Conservation (phyloP, 2,797 vertebrate genomes). For the Siniperca scherzeri region DNA sequence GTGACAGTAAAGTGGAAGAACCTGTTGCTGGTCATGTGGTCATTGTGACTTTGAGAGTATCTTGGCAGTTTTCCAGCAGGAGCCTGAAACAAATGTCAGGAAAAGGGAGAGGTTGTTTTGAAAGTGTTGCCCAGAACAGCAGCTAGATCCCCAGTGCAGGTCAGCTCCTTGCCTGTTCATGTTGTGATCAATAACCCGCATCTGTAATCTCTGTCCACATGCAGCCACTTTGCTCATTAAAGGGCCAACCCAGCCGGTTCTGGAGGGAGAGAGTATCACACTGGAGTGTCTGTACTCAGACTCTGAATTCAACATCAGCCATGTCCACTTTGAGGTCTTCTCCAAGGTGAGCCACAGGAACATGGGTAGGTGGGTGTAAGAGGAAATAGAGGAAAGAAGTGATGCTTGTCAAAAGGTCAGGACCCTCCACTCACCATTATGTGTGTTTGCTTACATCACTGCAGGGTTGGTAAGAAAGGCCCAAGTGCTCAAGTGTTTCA, state of each 20-base stretch:
- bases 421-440: background rate
- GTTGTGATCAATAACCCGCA: constrained; percentile 56
- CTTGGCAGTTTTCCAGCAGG: constrained; percentile 22
- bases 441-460: background rate
- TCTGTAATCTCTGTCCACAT: constrained; percentile 67
- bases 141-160: background rate
- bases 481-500: background rate
- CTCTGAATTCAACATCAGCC: constrained; percentile 77
- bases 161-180: constrained; percentile 33
- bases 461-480: background rate
- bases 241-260: constrained; percentile 74
- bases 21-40: constrained; percentile 54
- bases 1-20: constrained; percentile 32
- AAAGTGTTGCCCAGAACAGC: constrained; percentile 27
- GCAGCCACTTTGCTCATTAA: constrained; percentile 82
- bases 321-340: constrained; percentile 83
- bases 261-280: constrained; percentile 77
- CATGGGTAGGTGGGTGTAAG: background rate
- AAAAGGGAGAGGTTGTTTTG: constrained; percentile 55
- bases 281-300: constrained; percentile 83
- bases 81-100: constrained; percentile 47
- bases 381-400: background rate
- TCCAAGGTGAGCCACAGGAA: constrained; percentile 72
- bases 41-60: background rate
- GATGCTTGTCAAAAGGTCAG: background rate